phyloP scores from a whole-genome alignment of 2,797 vertebrate genomes.

The Balearica regulorum region DNA sequence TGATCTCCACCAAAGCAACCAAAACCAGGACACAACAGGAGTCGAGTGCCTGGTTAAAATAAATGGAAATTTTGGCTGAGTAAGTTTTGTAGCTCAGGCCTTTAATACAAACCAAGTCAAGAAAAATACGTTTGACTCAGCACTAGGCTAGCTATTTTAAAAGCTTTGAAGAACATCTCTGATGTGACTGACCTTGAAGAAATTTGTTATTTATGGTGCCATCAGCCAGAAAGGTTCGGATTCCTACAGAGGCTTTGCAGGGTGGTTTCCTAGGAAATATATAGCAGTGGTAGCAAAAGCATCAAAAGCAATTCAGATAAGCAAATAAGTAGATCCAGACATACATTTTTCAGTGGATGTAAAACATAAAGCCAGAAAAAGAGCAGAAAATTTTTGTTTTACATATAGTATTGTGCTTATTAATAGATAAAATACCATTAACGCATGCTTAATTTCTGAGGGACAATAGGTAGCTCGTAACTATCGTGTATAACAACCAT shows the following conservation, averaged over 20 bases:
- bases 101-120: slow-evolving; percentile 14
- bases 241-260: background rate
- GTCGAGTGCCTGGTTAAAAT: background rate
- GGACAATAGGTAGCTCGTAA: background rate
- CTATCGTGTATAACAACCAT: background rate
- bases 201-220: background rate
- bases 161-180: slow-evolving; percentile 37
- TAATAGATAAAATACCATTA: background rate
- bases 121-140: slow-evolving; percentile 27
- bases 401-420: background rate
- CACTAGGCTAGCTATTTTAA: slow-evolving; percentile 17
- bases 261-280: slow-evolving; percentile 28
- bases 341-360: background rate
- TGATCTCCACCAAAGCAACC: background rate
- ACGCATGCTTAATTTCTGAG: background rate
- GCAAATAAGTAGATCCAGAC: background rate
- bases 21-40: background rate
- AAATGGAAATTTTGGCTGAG: background rate
- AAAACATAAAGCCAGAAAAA: background rate
- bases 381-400: background rate
- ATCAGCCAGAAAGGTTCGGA: background rate
- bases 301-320: slow-evolving; percentile 33
- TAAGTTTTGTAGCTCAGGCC: background rate
- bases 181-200: slow-evolving; percentile 40
- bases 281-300: slow-evolving; percentile 9